phyloP scores from a whole-genome alignment of 2,888 invertebrate genomes.

The Eupithecia exiguata region DNA sequence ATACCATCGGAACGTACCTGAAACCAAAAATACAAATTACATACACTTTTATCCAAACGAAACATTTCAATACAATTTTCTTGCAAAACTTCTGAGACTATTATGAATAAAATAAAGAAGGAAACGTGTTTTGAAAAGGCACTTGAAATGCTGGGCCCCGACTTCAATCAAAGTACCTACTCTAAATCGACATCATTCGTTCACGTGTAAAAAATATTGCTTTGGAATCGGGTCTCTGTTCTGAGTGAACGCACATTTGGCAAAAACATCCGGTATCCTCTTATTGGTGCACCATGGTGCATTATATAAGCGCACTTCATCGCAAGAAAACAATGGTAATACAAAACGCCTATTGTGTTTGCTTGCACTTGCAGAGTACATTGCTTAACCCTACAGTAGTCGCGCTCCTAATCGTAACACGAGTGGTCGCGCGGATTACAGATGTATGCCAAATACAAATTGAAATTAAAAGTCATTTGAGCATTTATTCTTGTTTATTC shows the following conservation, averaged over 20 bases:
- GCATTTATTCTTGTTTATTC: too few species aligned
- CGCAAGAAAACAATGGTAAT: conserved; percentile 39
- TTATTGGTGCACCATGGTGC: conserved; percentile 38
- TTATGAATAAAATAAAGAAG: conserved; percentile 19
- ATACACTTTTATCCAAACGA: not conserved
- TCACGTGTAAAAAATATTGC: too few species aligned
- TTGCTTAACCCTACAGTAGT: too few species aligned
- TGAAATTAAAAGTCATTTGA: too few species aligned
- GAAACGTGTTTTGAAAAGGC: not conserved
- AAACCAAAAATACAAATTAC: conserved; percentile 33
- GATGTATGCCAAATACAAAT: too few species aligned
- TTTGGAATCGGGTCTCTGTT: not conserved
- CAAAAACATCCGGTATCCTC: conserved; percentile 34
- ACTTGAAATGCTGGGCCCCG: not conserved
- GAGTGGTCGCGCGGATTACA: too few species aligned
- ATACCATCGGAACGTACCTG: conserved; percentile 43
- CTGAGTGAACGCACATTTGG: not conserved
- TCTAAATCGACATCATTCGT: not conserved
- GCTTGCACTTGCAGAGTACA: conserved; percentile 30
- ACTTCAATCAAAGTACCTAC: not conserved
- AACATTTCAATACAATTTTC: not conserved
- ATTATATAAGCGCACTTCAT: conserved; percentile 40
- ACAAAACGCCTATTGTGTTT: conserved; percentile 40
- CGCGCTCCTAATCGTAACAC: too few species aligned
- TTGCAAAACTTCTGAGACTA: not conserved